phyloP scores from a whole-genome alignment of 2,113 vertebrate genomes.

The Erythrocercus mccallii region DNA sequence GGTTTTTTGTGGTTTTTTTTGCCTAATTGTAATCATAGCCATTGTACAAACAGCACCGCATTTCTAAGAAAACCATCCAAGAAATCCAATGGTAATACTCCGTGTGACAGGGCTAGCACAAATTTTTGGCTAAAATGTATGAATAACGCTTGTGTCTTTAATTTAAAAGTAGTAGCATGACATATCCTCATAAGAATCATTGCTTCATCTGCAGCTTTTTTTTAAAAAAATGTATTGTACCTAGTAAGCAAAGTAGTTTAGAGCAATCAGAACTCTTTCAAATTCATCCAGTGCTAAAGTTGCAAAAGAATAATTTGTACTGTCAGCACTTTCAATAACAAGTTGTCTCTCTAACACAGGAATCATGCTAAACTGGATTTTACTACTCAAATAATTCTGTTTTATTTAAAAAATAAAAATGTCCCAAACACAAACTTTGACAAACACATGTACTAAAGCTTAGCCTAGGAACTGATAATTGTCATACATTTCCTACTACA shows the following conservation, averaged over 20 bases:
- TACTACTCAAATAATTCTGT: neutral
- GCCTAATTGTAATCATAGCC: neutral
- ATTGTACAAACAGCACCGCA: neutral
- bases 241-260: neutral
- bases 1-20: neutral
- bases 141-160: neutral
- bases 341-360: neutral
- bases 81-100: neutral
- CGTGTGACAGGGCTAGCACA: neutral
- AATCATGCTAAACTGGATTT: neutral
- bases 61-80: neutral
- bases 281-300: neutral
- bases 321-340: neutral
- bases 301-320: neutral
- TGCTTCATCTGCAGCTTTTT: neutral
- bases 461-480: neutral
- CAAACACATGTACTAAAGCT: neutral
- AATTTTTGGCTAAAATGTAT: neutral
- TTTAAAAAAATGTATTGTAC: neutral
- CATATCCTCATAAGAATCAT: neutral
- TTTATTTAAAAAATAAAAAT: neutral
- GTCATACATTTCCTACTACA: neutral
- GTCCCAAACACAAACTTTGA: neutral
- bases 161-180: neutral
- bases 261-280: slow-evolving; percentile 2